phyloP scores from a whole-genome alignment of 1,140 invertebrate genomes.

The Drosophila virilis region DNA sequence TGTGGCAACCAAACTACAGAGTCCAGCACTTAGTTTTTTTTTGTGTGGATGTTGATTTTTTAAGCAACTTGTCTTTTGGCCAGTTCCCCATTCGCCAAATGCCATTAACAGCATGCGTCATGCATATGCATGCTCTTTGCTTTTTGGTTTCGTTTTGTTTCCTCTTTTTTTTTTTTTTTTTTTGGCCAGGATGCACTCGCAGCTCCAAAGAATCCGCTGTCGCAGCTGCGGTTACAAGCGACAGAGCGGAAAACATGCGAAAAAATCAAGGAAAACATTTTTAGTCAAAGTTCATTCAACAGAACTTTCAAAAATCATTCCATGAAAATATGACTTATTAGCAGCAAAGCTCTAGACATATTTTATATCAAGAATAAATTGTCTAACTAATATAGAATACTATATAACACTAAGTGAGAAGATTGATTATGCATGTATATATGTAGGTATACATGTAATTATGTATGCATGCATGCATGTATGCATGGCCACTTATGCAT shows the following conservation, averaged over 20 bases:
- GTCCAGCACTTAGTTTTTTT: constrained; percentile 55
- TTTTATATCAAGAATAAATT: no score
- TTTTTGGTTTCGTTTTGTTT: constrained; percentile 10
- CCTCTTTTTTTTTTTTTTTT: constrained; percentile 14
- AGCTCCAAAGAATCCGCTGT: constrained; percentile 8
- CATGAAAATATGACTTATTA: no score
- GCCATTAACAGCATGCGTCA: constrained; percentile 71
- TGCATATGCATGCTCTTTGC: constrained; percentile 61
- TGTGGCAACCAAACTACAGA: constrained; percentile 37
- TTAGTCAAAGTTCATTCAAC: not conserved
- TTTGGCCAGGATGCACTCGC: constrained; percentile 10
- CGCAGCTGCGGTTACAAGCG: constrained; percentile 12
- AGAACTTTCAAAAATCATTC: not conserved
- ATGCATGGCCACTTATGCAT: no score
- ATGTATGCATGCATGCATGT: no score
- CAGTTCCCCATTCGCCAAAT: constrained; percentile 54
- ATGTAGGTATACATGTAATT: no score
- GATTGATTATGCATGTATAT: no score
- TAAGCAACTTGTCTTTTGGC: constrained; percentile 67
- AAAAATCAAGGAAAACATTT: not conserved
- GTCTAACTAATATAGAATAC: no score
- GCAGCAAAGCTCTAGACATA: no score
- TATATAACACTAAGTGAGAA: no score
- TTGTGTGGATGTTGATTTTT: constrained; percentile 41
- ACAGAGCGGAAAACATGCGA: not conserved